Conservation (phyloP, 2,113 vertebrate species). For the Pholis gunnellus region DNA sequence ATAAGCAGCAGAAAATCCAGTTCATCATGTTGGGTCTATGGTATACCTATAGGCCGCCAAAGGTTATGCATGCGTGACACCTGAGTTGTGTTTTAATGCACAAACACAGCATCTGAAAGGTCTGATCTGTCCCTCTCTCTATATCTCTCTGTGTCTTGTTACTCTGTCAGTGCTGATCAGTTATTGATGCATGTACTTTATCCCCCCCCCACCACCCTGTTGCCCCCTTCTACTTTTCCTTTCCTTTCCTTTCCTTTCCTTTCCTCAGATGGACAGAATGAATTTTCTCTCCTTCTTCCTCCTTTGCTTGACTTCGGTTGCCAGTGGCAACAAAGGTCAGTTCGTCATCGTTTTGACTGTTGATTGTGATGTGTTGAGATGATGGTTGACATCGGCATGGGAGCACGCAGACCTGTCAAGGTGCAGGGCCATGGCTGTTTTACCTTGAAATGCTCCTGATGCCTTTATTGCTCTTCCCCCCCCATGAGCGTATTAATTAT, state of each 20-base stretch:
- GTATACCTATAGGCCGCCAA: background rate
- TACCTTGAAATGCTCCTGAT: conserved; percentile 18
- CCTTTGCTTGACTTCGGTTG: conserved; percentile 87
- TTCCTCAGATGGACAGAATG: conserved; percentile 86
- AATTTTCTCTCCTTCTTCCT: conserved; percentile 85
- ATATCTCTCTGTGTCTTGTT: conserved; percentile 50
- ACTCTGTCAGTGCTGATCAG: conserved; percentile 67
- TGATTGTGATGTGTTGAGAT: conserved; percentile 66
- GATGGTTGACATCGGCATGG: conserved; percentile 41
- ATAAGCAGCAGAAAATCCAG: conserved; percentile 1
- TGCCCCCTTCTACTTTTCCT: conserved; percentile 28
- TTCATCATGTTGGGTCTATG: background rate
- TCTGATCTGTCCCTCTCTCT: conserved; percentile 41
- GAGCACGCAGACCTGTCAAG: conserved; percentile 28
- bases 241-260: conserved; percentile 68
- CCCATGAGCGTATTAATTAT: background rate
- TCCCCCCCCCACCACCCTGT: conserved; percentile 61
- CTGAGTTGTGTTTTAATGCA: conserved; percentile 22
- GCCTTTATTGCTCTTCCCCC: conserved; percentile 10
- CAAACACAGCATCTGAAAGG: conserved; percentile 31
- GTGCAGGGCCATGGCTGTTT: conserved; percentile 9
- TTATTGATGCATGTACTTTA: conserved; percentile 83
- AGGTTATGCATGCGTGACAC: conserved; percentile 37
- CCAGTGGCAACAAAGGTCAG: conserved; percentile 89
- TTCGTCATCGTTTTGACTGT: conserved; percentile 76